phyloP scores from a whole-genome alignment of 35 echinoderm and acorn worm genomes.

The Strongylocentrotus purpuratus region DNA sequence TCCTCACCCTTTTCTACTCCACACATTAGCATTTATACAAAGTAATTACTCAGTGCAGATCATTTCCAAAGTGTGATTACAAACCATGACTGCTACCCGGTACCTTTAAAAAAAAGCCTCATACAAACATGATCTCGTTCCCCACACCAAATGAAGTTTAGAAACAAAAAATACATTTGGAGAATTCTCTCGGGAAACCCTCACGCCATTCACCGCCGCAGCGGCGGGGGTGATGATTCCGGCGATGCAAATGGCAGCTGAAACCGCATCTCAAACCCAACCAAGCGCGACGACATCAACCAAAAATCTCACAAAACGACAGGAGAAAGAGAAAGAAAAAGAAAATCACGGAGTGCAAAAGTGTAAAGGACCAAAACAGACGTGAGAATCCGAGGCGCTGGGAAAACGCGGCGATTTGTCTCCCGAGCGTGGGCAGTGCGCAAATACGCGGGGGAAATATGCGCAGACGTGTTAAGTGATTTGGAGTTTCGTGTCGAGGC shows the following conservation, averaged over 20 bases:
- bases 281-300: neutral
- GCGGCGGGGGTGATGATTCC: neutral
- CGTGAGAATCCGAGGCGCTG: no score
- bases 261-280: conserved; percentile 20
- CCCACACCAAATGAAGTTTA: no score
- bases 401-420: neutral
- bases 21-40: no score
- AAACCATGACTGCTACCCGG: no score
- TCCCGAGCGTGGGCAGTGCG: neutral
- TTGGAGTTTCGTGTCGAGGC: neutral
- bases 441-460: conserved; percentile 41
- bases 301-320: neutral
- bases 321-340: neutral
- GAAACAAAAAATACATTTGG: no score
- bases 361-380: neutral
- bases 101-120: no score
- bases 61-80: no score
- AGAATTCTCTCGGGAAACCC: neutral
- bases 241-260: neutral
- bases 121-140: no score
- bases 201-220: neutral
- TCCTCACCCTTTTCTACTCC: no score
- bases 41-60: no score
- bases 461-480: conserved; percentile 25
- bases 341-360: neutral